Base-by-base conservation (phyloP, 2,888 invertebrate genomes). In the Mylabris sibirica region DNA sequence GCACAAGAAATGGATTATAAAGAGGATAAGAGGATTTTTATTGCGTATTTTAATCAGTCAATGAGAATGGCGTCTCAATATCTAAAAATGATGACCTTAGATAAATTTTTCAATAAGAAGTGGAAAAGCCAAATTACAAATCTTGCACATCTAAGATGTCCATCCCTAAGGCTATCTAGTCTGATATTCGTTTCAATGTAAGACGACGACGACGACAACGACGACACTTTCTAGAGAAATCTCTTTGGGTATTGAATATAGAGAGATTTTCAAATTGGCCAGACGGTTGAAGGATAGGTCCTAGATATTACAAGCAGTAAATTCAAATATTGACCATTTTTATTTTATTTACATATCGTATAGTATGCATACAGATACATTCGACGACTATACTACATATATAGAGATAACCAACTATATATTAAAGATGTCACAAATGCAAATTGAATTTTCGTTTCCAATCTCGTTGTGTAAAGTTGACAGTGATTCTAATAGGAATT, bases 381-480 rank as follows among this genome's bases (percentile, higher is more conserved):
- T 38, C 38, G 38, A 12, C 49, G 3, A 57, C 30, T 57, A 57
- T 22, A 57, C 20, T n/a, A n/a, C n/a, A n/a, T n/a, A n/a, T n/a
- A 22, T 20, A 53, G 57, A 57, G 12, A 24, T 24, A 24, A 24
- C 64, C 71, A 66, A 69, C 69, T 66, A 68, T 72, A 68, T 72
- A 75, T 75, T 74, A 74, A 72, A 74, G 72, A 69, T 72, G 74
- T 70, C 70, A 70, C 65, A 68, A 63, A 74, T 72, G 71, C 70
- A 75, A 72, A 75, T 75, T 71, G 75, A 74, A 75, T 74, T 72
- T 74, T 68, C 65, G 65, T 71, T 75, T 74, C 67, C 75, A 75
- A 75, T 75, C 70, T 70, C 65, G 73, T 61, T 70, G 71, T 71
- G 57, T 57, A 57, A 57, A 57, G 22, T 24, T 22, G 20, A 49